These are phyloP conservation scores for Drosophila rubida DNA, from an alignment of 2,888 invertebrate species.

Conservation along the genomic window DNA sequence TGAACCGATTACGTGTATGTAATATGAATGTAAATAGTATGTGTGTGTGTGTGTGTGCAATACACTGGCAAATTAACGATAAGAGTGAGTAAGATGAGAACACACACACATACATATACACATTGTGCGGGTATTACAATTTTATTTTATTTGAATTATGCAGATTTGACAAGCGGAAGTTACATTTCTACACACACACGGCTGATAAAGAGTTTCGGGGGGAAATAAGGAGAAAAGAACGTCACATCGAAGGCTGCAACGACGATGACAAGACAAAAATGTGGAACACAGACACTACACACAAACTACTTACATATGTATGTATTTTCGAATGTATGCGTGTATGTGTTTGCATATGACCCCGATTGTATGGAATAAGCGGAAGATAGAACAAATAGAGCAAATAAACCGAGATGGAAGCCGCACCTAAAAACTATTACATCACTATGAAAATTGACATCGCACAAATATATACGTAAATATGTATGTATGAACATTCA, in stretches of 20 bases:
- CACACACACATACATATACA: background rate
- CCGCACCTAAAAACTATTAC: slow-evolving; percentile 73
- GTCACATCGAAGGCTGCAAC: slow-evolving; percentile 17
- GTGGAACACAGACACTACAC: slow-evolving; percentile 6
- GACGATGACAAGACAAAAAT: slow-evolving; percentile 18
- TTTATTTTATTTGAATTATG: slow-evolving; percentile 18
- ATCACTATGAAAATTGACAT: slow-evolving; percentile 65
- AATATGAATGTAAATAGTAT: background rate
- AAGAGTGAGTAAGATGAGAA: slow-evolving; percentile 30
- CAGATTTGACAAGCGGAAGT: slow-evolving; percentile 46
- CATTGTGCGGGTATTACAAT: slow-evolving; percentile 31
- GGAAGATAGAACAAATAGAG: slow-evolving; percentile 15
- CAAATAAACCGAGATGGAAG: slow-evolving; percentile 14
- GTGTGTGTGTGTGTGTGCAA: slow-evolving; percentile 1
- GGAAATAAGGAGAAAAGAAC: background rate
- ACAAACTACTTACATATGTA: background rate
- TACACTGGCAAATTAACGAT: slow-evolving; percentile 36
- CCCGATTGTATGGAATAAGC: slow-evolving; percentile 22
- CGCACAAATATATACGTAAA: background rate
- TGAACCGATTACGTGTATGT: slow-evolving; percentile 33
- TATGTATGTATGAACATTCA: background rate
- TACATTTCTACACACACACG: slow-evolving; percentile 20
- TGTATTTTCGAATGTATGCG: no score
- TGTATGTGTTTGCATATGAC: slow-evolving; percentile 17
- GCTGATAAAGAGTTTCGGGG: slow-evolving; percentile 1